These are phyloP conservation scores for Bovichtus diacanthus DNA, from an alignment of 2,797 vertebrate species.

Conservation along the genomic window DNA sequence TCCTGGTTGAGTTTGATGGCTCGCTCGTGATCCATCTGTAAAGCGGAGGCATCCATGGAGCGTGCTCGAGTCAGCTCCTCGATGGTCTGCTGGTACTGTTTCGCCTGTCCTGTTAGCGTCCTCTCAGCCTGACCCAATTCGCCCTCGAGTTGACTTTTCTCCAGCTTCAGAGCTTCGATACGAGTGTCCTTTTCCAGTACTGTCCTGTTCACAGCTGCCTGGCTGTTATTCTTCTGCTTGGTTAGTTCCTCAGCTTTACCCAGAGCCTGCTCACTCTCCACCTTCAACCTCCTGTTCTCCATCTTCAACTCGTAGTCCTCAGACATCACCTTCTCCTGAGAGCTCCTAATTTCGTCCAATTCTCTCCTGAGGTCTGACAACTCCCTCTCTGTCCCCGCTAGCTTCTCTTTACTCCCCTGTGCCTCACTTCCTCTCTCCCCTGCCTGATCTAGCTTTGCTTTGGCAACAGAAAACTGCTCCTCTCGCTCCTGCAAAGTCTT, in stretches of 20 bases:
- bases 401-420: conserved; percentile 57
- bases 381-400: conserved; percentile 84
- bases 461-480: conserved; percentile 78
- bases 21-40: conserved; percentile 89
- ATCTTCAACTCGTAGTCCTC: conserved; percentile 88
- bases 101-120: conserved; percentile 84
- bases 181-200: conserved; percentile 88
- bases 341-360: conserved; percentile 82
- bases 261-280: conserved; percentile 52
- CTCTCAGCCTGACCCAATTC: conserved; percentile 87
- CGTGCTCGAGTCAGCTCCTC: conserved; percentile 86
- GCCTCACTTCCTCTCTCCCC: conserved; percentile 54
- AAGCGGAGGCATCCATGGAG: conserved; percentile 86
- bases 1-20: conserved; percentile 90
- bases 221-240: conserved; percentile 84
- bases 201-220: conserved; percentile 80
- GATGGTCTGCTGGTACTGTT: conserved; percentile 89
- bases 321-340: conserved; percentile 84
- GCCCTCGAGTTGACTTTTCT: conserved; percentile 88
- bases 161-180: conserved; percentile 89
- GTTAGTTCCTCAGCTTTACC: conserved; percentile 78
- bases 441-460: conserved; percentile 71
- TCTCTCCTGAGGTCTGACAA: conserved; percentile 83
- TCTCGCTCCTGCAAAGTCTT: conserved; percentile 85
- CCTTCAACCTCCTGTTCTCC: conserved; percentile 87